phyloP scores from a whole-genome alignment of 1,140 invertebrate genomes.

The Drosophila burlai region DNA sequence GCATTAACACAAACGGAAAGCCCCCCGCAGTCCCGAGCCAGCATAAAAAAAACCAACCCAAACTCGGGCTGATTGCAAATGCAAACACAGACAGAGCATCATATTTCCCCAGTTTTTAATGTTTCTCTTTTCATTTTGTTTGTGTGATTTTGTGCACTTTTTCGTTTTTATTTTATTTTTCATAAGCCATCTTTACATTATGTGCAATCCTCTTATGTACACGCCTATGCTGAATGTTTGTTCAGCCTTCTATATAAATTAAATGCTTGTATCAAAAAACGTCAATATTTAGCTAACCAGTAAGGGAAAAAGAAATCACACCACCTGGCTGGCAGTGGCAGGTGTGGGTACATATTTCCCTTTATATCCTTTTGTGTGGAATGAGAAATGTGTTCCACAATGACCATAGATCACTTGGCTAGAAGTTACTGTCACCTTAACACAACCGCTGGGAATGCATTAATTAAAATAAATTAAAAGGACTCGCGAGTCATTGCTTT shows the following conservation, averaged over 20 bases:
- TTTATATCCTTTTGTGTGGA: slow-evolving; percentile 10
- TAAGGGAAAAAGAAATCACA: slow-evolving; percentile 31
- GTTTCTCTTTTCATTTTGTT: slow-evolving; percentile 54
- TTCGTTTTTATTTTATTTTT: slow-evolving; percentile 37
- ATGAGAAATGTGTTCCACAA: slow-evolving; percentile 24
- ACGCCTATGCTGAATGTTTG: slow-evolving; percentile 20
- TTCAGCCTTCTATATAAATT: slow-evolving; percentile 35
- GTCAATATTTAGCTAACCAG: slow-evolving; percentile 72
- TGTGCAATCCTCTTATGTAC: slow-evolving; percentile 40
- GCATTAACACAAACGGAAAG: slow-evolving; percentile 56
- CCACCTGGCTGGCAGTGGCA: slow-evolving; percentile 4
- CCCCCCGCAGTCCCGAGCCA: slow-evolving; percentile 1
- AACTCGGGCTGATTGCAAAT: slow-evolving; percentile 30
- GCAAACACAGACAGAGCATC: slow-evolving; percentile 37
- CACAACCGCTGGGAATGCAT: slow-evolving; percentile 12
- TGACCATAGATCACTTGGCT: slow-evolving; percentile 26
- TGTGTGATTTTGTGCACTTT: slow-evolving; percentile 37
- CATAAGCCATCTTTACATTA: slow-evolving; percentile 61
- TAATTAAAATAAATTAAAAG: slow-evolving; percentile 8
- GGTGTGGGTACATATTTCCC: slow-evolving; percentile 4
- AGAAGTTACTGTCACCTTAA: slow-evolving; percentile 20
- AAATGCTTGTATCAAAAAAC: slow-evolving; percentile 35
- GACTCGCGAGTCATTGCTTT: slow-evolving; percentile 1
- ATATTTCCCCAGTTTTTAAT: slow-evolving; percentile 55
- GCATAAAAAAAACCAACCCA: slow-evolving; percentile 23